phyloP scores from a whole-genome alignment of 37 sponge, comb jelly and placozoan species.

The Ephydatia muelleri region DNA sequence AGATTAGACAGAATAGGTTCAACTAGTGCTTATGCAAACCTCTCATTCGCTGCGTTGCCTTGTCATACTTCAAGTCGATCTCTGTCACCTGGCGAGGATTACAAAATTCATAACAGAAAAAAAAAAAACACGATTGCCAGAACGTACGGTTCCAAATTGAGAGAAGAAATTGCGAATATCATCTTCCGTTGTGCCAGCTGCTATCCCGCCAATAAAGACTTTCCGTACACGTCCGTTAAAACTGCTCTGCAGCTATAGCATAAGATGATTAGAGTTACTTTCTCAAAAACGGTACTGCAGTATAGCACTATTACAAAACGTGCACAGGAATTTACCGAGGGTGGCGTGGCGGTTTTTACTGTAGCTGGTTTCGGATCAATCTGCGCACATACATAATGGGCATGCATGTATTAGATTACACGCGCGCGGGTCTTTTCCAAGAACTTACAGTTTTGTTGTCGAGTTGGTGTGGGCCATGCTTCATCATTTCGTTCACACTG shows the following conservation, averaged over 20 bases:
- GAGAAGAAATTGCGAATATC: constrained; percentile 28
- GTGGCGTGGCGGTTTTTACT: not conserved
- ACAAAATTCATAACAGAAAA: too few species aligned
- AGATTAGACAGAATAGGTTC: not conserved
- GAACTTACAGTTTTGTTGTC: constrained; percentile 52
- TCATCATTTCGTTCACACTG: constrained; percentile 24
- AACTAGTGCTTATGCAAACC: not conserved
- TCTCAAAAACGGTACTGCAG: too few species aligned
- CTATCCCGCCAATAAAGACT: constrained; percentile 73
- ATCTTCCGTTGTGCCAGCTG: constrained; percentile 42
- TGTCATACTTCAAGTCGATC: constrained; percentile 55
- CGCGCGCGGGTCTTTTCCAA: not conserved
- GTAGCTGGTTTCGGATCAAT: constrained; percentile 69
- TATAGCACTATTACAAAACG: not conserved
- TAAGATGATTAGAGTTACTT: not conserved
- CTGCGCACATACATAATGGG: not conserved
- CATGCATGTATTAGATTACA: not conserved
- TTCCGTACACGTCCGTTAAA: constrained; percentile 21
- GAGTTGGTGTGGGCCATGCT: constrained; percentile 24
- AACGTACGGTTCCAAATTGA: constrained; percentile 48
- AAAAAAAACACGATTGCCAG: too few species aligned
- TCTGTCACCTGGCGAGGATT: constrained; percentile 11
- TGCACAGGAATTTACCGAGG: not conserved
- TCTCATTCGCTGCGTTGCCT: constrained; percentile 49
- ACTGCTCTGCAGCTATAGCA: not conserved